A percentile compares a stretch with the other conserved stretches of the same genome.
Evolutionary conservation across 1,140 invertebrate genomes (phyloP).

Genomic region (Drosophila bifasciata): DNA sequence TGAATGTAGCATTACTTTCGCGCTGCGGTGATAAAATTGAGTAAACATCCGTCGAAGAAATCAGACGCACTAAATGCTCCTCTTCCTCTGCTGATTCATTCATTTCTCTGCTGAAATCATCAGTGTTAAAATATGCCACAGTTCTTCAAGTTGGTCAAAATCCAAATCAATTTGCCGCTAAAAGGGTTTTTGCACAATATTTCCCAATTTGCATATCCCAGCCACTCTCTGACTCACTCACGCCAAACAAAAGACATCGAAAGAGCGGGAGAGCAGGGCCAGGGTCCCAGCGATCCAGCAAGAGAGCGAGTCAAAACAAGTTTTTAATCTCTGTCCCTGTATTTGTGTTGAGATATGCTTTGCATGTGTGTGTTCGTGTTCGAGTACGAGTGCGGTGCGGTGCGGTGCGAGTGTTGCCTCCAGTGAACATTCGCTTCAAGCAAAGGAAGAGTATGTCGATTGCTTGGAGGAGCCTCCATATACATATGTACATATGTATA

Average conservation of each 20-base stretch:
- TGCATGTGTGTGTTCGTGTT: conserved; percentile 18
- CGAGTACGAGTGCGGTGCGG: not conserved
- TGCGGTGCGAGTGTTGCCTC: not conserved
- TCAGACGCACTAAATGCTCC: not conserved
- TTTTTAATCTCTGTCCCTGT: conserved; percentile 38
- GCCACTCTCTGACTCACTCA: conserved; percentile 31
- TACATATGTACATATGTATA: too few relatives aligned
- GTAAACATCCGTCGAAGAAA: conserved; percentile 65
- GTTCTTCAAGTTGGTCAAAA: conserved; percentile 21
- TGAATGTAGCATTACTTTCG: conserved; percentile 53
- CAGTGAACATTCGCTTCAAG: conserved; percentile 1
- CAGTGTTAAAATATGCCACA: conserved; percentile 23
- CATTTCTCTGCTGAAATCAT: conserved; percentile 23
- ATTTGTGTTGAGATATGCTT: conserved; percentile 26
- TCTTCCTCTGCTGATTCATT: conserved; percentile 16
- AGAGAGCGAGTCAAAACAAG: conserved; percentile 45
- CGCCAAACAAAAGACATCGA: not conserved
- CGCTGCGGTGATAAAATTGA: conserved; percentile 50
- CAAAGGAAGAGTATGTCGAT: conserved; percentile 4
- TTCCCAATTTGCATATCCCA: conserved; percentile 53
- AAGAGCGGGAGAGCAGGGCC: conserved; percentile 1
- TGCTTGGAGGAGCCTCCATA: too few relatives aligned
- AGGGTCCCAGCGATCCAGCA: not conserved
- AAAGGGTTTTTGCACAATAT: conserved; percentile 20
- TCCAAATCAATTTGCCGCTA: conserved; percentile 19